A percentile compares a stretch with the other conserved stretches of the same genome.
These are phyloP conservation scores for Lydus trimaculatus DNA, from an alignment of 2,888 invertebrate genomes.

Conservation along the genomic window DNA sequence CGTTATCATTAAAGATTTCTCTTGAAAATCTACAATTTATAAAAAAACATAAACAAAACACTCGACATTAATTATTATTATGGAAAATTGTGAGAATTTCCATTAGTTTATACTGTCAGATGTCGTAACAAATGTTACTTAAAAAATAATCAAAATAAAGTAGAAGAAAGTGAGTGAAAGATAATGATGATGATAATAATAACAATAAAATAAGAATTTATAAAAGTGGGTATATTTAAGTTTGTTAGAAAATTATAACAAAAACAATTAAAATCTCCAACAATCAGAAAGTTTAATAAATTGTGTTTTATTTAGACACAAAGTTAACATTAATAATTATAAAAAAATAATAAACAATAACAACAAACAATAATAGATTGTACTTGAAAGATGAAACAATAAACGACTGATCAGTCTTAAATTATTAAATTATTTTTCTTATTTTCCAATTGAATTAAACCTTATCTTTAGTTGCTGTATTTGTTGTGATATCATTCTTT, in stretches of 20 bases:
- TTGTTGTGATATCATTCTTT: conserved; percentile 29
- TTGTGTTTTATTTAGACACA: background rate
- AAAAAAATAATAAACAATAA: background rate
- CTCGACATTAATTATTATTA: background rate
- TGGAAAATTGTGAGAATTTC: background rate
- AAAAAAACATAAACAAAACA: background rate
- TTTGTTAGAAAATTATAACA: background rate
- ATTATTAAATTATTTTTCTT: background rate
- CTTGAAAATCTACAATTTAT: background rate
- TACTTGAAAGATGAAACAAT: background rate
- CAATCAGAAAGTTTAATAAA: too few relatives aligned
- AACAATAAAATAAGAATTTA: background rate
- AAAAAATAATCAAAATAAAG: too few relatives aligned
- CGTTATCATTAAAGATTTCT: background rate
- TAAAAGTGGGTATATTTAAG: background rate
- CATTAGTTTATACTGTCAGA: background rate
- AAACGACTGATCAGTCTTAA: conserved; percentile 11
- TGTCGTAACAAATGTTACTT: too few relatives aligned
- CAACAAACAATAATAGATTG: background rate
- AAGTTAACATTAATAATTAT: conserved; percentile 6
- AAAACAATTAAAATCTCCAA: too few relatives aligned
- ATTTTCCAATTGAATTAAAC: background rate
- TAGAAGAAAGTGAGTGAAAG: too few relatives aligned
- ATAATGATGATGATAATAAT: background rate
- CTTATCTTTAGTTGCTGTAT: conserved; percentile 5